These are phyloP conservation scores for Glyptemys insculpta DNA, from an alignment of 2,797 vertebrate species.

Conservation along the genomic window DNA sequence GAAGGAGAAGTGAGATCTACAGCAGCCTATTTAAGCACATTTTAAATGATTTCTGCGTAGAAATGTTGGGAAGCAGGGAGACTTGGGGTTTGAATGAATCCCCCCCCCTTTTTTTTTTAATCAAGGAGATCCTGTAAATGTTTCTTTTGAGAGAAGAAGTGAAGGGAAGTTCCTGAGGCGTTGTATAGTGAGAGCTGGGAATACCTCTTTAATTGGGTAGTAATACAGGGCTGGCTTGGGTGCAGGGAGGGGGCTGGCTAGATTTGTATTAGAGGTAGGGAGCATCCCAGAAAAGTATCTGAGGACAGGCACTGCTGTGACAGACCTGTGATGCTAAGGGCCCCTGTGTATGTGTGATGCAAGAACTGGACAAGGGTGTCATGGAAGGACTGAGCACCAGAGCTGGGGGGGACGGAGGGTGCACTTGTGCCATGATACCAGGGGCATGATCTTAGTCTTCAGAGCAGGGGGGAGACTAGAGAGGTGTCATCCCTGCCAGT, in stretches of 20 bases:
- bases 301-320: background rate
- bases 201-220: background rate
- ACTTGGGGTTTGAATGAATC: background rate
- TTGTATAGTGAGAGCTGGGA: background rate
- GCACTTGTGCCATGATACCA: background rate
- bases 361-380: background rate
- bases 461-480: background rate
- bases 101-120: background rate
- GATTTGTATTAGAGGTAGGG: background rate
- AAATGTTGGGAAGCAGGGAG: background rate
- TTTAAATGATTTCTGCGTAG: background rate
- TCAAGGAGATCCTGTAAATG: background rate
- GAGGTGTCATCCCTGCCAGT: background rate
- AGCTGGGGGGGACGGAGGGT: background rate
- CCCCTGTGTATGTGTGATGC: rapidly evolving
- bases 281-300: background rate
- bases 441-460: background rate
- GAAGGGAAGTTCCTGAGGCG: background rate
- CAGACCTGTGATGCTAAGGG: background rate
- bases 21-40: background rate
- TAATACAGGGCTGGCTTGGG: background rate
- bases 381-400: background rate
- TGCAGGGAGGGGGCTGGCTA: too few relatives aligned
- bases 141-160: background rate
- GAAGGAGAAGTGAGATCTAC: background rate